Evolutionary conservation across 2,797 vertebrate genomes (phyloP), one percentile per base, ranked within the genome.

Genomic region (Buceros bicornis): DNA sequence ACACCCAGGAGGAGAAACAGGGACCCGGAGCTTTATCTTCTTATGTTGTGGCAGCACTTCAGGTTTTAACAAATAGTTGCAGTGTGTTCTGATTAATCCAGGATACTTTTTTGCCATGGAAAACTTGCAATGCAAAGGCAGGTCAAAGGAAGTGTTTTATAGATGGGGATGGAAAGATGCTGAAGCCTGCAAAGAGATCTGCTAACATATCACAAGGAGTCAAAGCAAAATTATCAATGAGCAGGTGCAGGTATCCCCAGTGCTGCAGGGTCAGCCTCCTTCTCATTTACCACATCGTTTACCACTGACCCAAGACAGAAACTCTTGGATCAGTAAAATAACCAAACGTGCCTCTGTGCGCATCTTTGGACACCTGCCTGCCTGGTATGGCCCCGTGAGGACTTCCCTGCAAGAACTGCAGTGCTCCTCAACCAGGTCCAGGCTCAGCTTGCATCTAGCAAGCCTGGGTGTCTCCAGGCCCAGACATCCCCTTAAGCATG

Each of bases 1-100:
- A 40, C 66, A 50, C 43, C 56, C 18, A 10, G 48, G 17, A 57
- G 37, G 48, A 33, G 24, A 21, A 47, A 11, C 0, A 0, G 43
- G 33, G 33, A 61, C 62, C 12, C 11, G 33, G 25, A 50, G 6
- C 8, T 37, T 53, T 31, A 54, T 19, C 29, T 67, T 47, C 47
- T 31, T 0, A 0, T 1, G 3, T 18, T 35, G 61, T 16, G 25
- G 71, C 54, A 87, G 54, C 60, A 25, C 18, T 47, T 40, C 42
- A 51, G 83, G 26, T 4, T 87, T 56, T 43, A 64, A 87, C 28
- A 13, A 57, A 5, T 1, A 35, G 42, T 6, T 62, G 17, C 12
- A 25, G 20, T 28, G 66, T 85, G 73, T 33, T 22, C 12, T 40
- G 42, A 47, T 43, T 48, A 24, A 81, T 18, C 45, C 29, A 60